A percentile compares a stretch with the other conserved stretches of the same genome.
phyloP scores from a whole-genome alignment of 2,797 vertebrate genomes.

The Malurus splendens region DNA sequence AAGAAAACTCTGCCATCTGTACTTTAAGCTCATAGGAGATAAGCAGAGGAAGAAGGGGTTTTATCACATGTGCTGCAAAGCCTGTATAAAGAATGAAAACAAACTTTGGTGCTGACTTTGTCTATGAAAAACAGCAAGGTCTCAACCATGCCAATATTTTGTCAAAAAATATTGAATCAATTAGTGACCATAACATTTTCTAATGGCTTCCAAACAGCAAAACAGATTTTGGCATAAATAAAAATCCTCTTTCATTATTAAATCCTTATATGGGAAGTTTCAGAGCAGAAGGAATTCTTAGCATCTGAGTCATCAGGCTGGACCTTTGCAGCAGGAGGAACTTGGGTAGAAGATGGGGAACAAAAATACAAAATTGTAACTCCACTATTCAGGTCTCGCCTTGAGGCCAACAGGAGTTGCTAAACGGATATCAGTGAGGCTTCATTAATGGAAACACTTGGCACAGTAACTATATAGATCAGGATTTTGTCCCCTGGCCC shows the following conservation, averaged over 20 bases:
- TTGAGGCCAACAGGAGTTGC: background rate
- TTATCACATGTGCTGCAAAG: background rate
- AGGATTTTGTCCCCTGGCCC: background rate
- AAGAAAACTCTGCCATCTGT: background rate
- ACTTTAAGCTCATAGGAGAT: background rate
- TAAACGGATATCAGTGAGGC: background rate
- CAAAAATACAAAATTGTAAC: background rate
- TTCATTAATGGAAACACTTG: background rate
- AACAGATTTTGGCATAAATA: slow-evolving; percentile 19
- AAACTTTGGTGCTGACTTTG: background rate
- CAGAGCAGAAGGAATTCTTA: background rate
- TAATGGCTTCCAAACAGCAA: slow-evolving; percentile 39
- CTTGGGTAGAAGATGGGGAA: background rate
- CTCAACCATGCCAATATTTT: background rate
- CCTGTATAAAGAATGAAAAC: background rate
- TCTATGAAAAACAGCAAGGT: slow-evolving; percentile 1
- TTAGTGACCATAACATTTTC: background rate
- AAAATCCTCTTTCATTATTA: background rate
- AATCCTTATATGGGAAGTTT: slow-evolving; percentile 5
- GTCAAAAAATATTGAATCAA: slow-evolving; percentile 34
- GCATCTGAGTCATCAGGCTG: background rate
- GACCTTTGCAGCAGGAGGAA: background rate
- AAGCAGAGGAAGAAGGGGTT: background rate
- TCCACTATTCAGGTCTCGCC: background rate
- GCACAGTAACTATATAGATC: background rate